These are phyloP conservation scores for Callaeas wilsoni DNA, from an alignment of 2,113 vertebrate species.

Conservation along the genomic window DNA sequence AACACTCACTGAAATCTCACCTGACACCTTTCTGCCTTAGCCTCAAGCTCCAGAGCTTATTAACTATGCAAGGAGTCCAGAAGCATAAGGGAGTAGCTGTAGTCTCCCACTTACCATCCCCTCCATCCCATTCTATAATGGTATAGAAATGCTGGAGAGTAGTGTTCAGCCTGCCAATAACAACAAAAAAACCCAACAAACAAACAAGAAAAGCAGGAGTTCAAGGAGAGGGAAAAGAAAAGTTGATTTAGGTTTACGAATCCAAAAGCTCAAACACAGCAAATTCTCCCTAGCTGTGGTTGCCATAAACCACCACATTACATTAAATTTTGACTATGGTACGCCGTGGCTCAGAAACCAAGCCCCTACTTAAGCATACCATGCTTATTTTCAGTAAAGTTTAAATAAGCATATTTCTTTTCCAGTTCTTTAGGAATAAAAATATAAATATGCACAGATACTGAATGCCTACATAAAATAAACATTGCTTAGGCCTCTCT, in stretches of 20 bases:
- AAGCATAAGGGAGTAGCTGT: background rate
- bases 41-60: background rate
- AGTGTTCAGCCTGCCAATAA: background rate
- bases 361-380: background rate
- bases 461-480: background rate
- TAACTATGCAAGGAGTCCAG: background rate
- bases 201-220: background rate
- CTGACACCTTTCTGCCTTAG: background rate
- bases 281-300: background rate
- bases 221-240: conserved; percentile 3
- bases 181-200: background rate
- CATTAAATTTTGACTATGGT: background rate
- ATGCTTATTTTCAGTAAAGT: background rate
- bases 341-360: background rate
- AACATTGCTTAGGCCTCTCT: background rate
- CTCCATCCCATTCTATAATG: background rate
- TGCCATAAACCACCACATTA: background rate
- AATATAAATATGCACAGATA: background rate
- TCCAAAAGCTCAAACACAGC: background rate
- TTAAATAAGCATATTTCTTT: background rate
- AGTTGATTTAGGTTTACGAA: conserved; percentile 28
- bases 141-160: background rate
- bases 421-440: background rate
- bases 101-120: background rate
- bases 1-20: background rate